A percentile compares a stretch with the other conserved stretches of the same genome.
phyloP scores from a whole-genome alignment of 2,113 vertebrate genomes.

The Atractosteus spatula region DNA sequence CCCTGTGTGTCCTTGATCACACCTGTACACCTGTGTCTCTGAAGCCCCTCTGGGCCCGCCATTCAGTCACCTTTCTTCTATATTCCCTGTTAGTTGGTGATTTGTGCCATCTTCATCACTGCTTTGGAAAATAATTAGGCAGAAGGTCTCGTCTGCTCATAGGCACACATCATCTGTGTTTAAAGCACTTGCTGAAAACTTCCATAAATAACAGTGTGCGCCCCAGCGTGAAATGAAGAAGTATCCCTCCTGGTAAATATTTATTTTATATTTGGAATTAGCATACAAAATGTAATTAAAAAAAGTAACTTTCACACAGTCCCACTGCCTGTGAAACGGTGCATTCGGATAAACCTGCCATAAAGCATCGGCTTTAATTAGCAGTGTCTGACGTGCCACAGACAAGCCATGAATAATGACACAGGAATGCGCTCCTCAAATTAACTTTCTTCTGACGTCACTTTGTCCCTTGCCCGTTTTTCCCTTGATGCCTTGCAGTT shows the following conservation, averaged over 20 bases:
- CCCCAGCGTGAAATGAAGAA: constrained; percentile 62
- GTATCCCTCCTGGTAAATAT: constrained; percentile 59
- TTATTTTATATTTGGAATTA: constrained; percentile 61
- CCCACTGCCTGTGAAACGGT: constrained; percentile 41
- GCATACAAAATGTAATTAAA: constrained; percentile 66
- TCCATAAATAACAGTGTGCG: constrained; percentile 54
- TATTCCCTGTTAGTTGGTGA: too few species aligned
- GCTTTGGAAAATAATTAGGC: constrained; percentile 10
- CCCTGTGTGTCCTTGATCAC: too few species aligned
- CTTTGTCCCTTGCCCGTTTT: neutral
- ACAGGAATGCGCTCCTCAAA: constrained; percentile 36
- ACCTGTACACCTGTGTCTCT: too few species aligned
- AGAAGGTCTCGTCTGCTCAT: neutral
- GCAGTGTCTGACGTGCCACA: constrained; percentile 34
- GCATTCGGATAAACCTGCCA: constrained; percentile 49
- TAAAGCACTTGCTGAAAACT: constrained; percentile 41
- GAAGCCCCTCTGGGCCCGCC: too few species aligned
- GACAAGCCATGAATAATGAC: constrained; percentile 19
- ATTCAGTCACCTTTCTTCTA: too few species aligned
- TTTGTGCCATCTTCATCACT: neutral
- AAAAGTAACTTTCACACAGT: constrained; percentile 46
- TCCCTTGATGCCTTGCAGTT: neutral
- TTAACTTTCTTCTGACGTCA: constrained; percentile 22
- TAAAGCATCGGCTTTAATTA: constrained; percentile 57
- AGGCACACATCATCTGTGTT: constrained; percentile 43